Conservation (phyloP, 2,113 vertebrate genomes). For the Pangasianodon hypophthalmus region DNA sequence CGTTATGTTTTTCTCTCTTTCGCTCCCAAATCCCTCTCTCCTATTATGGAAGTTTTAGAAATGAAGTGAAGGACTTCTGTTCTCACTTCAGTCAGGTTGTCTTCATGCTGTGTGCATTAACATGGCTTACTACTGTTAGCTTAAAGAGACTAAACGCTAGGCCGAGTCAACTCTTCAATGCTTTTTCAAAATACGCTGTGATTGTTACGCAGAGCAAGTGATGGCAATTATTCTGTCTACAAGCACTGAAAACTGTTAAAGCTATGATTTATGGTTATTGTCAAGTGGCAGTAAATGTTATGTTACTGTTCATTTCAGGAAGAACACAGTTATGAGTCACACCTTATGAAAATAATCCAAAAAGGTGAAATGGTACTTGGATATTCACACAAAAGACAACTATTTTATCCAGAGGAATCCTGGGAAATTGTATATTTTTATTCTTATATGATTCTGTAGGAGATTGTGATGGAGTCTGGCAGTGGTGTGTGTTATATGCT, state of each 20-base stretch:
- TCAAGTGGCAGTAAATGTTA: background rate
- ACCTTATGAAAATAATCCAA: too few relatives aligned
- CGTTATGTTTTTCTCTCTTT: background rate
- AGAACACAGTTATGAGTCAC: too few relatives aligned
- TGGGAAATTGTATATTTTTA: too few relatives aligned
- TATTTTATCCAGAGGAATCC: too few relatives aligned
- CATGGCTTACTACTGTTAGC: background rate
- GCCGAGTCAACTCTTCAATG: background rate
- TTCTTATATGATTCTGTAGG: background rate
- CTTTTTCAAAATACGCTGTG: background rate
- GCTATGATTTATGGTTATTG: background rate
- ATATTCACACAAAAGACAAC: background rate
- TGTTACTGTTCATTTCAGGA: too few relatives aligned
- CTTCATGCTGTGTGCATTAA: background rate
- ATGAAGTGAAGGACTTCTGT: background rate
- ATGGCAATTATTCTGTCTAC: background rate
- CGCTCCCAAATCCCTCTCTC: background rate
- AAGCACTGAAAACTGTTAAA: background rate
- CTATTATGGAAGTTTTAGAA: background rate
- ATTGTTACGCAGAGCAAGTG: background rate
- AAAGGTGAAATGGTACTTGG: background rate
- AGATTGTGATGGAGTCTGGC: background rate
- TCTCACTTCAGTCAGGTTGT: background rate
- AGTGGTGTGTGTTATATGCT: constrained; percentile 2
- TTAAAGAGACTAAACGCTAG: background rate